A percentile compares a stretch with the other conserved stretches of the same genome.
These are phyloP conservation scores for Arnoldichthys spilopterus DNA, from an alignment of 2,797 vertebrate genomes.

Conservation along the genomic window DNA sequence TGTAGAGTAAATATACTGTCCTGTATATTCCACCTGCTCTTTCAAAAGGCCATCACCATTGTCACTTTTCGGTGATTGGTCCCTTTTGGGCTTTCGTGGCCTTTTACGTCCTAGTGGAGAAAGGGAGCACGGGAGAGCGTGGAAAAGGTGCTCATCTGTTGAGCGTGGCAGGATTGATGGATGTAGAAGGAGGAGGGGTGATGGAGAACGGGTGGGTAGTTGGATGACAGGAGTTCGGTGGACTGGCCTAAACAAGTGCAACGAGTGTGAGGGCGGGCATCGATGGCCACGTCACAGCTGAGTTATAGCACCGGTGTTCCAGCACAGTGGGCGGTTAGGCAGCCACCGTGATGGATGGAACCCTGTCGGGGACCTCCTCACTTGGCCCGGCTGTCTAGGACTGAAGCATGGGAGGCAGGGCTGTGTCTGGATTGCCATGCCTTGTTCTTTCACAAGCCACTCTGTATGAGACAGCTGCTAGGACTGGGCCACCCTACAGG, in stretches of 20 bases:
- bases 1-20: conserved; percentile 37
- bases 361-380: conserved; percentile 54
- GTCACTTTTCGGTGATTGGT: conserved; percentile 56
- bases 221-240: conserved; percentile 43
- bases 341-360: conserved; percentile 74
- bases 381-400: background rate
- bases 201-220: conserved; percentile 17
- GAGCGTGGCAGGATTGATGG: conserved; percentile 66
- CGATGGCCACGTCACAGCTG: conserved; percentile 74
- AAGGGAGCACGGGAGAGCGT: background rate
- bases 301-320: conserved; percentile 77
- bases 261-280: conserved; percentile 63
- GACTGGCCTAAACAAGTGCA: conserved; percentile 39
- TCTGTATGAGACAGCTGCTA: background rate
- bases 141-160: conserved; percentile 67
- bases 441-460: background rate
- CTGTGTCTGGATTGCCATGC: background rate
- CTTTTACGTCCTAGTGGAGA: conserved; percentile 56
- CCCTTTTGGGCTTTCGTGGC: conserved; percentile 69
- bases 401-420: background rate
- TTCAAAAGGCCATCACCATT: conserved; percentile 57
- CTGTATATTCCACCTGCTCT: conserved; percentile 51
- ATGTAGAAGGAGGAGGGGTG: conserved; percentile 67
- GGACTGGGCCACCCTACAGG: background rate
- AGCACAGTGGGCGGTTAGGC: conserved; percentile 61